Base-by-base conservation (phyloP, 2,113 vertebrate genomes). In the Oxygymnocypris stewartii region DNA sequence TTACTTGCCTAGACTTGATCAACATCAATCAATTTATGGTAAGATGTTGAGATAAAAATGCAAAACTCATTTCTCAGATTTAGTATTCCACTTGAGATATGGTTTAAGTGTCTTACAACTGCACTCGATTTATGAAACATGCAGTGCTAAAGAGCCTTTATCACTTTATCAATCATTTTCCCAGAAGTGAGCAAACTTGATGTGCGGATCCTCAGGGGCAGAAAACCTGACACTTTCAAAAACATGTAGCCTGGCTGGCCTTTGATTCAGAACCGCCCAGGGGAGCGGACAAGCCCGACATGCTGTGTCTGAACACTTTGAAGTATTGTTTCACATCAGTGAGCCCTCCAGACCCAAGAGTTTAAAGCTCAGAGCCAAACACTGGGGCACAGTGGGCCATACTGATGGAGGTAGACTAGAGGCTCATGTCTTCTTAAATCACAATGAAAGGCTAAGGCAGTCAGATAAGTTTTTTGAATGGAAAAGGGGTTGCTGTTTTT, bases 401-500 rank as follows among this genome's bases (percentile, higher is more conserved):
- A 75, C 81, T 90, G 75, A 79, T 85, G 49, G 79, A 90, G 88
- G 89, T 44, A 31, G 59, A 67, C 37, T 12, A 65, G 13, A 65
- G n/a, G 79, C 40, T 81, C 79, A 81, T 31, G 59, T 81, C 20
- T 4, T 23, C 10, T 42, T 74, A 35, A 71, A 71, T 71, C 71
- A 75, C 10, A 75, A 44, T 25, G 13, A 25, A 76, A n/a, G 74
- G 2, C 6, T 44, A 74, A 25, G 31, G 12, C 49, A 23, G 35
- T 63, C 47, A 80, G 0, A 35, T 4, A 71, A 35, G 10, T 7
- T 61, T 8, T 76, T n/a, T 77, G 10, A 77, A 31, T 61, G 20
- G 16, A 47, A 65, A 76, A 75, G 23, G 1, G 37, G 20, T 42
- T 40, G 67, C 13, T 65, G 16, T 71, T 59, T 16, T 23, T 59